Base-by-base conservation (phyloP, 2,888 invertebrate species). In the Mythimna lalbum region DNA sequence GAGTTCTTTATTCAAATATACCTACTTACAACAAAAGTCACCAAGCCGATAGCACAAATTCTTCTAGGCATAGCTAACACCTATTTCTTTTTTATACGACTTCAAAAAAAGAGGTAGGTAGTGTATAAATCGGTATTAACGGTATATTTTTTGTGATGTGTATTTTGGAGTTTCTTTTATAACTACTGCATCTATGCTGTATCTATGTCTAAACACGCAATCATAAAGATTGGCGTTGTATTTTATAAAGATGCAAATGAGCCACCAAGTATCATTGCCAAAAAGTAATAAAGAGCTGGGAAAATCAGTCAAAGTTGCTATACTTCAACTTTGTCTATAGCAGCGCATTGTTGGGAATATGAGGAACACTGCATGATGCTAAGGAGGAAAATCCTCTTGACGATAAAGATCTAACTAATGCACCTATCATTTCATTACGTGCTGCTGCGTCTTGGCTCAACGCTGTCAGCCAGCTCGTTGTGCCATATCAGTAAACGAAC, bases 401-500 rank as follows among this genome's bases (percentile, higher is more conserved):
- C 9, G 49, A 76, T 71, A 59, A 47, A 39, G 49, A 49, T 62
- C n/a, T 4, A 52, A 55, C 14, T 19, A 12, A 4, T n/a, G 21
- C 19, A 53, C n/a, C 27, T 47, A 50, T 49, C 12, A 31, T 55
- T 47, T 0, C 39, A 59, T 52, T 55, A 27, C 49, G 39, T 60
- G 21, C 53, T 49, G 10, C 55, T 47, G 53, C 43, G 50, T n/a
- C 23, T 59, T 33, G 50, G 23, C 49, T 59, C 47, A 56, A 52
- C 55, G 50, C 52, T 39, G 23, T 57, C 67, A 70, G 78, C 63
- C 63, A 70, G 78, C 63, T 62, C 21, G 19, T 75, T 76, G 74
- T 80, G 73, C 73, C 69, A 78, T 76, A 73, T 71, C 14, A 69
- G 21, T 69, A 57, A 65, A 52, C 63, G 64, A 73, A 67, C 74